These are phyloP conservation scores for Heliconius hewitsoni DNA, from an alignment of 1,140 invertebrate species.

Conservation along the genomic window DNA sequence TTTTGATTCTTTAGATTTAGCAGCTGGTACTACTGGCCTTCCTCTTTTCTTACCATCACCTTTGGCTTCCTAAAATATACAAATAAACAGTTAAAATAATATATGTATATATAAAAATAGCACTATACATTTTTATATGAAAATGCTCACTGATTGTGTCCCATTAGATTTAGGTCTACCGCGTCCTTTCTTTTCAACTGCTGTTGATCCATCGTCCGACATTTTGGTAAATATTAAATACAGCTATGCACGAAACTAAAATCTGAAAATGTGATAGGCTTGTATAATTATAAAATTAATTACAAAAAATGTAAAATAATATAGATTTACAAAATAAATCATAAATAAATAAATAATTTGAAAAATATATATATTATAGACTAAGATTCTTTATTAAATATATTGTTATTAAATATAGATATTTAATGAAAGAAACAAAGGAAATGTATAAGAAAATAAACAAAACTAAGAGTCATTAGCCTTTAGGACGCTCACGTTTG, in stretches of 20 bases:
- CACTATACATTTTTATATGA: neutral
- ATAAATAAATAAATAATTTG: neutral
- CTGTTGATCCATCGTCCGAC: slow-evolving; percentile 80
- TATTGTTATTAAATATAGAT: neutral
- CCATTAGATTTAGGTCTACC: slow-evolving; percentile 80
- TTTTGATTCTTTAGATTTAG: slow-evolving; percentile 75
- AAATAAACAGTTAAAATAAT: neutral
- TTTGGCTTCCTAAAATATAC: slow-evolving; percentile 66
- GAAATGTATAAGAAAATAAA: slow-evolving; percentile 40
- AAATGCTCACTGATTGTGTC: slow-evolving; percentile 66
- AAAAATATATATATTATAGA: slow-evolving; percentile 16
- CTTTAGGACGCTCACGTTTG: slow-evolving; percentile 39
- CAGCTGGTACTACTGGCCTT: slow-evolving; percentile 61
- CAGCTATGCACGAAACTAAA: slow-evolving; percentile 32
- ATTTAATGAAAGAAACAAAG: slow-evolving; percentile 19
- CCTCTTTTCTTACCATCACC: slow-evolving; percentile 76
- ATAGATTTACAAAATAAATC: no score
- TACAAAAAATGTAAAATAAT: neutral
- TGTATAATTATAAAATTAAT: neutral
- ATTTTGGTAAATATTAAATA: slow-evolving; percentile 56
- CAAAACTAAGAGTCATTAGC: slow-evolving; percentile 44
- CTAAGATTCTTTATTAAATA: neutral
- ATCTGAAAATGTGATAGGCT: slow-evolving; percentile 35
- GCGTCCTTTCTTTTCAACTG: slow-evolving; percentile 80
- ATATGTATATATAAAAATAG: neutral